Conservation (phyloP, 2,797 vertebrate genomes). For the Dallia pectoralis region DNA sequence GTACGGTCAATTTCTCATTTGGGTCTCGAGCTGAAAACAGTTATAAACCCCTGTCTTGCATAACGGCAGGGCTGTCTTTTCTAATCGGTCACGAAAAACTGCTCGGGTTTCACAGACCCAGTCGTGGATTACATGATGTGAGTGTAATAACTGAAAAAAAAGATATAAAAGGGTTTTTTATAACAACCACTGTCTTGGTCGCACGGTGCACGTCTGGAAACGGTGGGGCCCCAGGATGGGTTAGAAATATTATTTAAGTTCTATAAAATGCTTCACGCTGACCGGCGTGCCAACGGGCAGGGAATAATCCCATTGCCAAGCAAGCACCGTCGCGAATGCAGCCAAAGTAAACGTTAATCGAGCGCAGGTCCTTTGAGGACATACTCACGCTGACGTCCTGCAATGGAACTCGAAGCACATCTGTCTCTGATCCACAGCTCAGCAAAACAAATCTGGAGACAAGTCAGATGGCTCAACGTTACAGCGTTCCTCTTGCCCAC, state of each 20-base stretch:
- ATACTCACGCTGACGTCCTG: constrained; percentile 3
- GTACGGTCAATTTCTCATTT: too few species aligned
- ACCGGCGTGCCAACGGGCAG: not conserved
- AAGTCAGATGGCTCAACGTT: constrained; percentile 61
- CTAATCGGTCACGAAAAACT: too few species aligned
- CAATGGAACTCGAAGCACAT: constrained; percentile 49
- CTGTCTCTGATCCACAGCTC: constrained; percentile 64
- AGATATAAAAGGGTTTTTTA: too few species aligned
- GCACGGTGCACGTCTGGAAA: not conserved
- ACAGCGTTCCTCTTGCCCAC: constrained; percentile 60
- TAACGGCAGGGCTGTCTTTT: too few species aligned
- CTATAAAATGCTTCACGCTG: not conserved
- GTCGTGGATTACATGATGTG: too few species aligned
- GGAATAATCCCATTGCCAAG: not conserved
- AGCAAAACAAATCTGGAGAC: constrained; percentile 51
- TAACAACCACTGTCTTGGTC: too few species aligned
- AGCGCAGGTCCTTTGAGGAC: not conserved
- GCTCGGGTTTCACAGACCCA: too few species aligned
- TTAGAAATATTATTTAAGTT: not conserved
- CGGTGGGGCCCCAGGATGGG: not conserved
- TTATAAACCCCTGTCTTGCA: too few species aligned
- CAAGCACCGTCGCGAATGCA: not conserved
- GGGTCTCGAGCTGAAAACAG: too few species aligned
- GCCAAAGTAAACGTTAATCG: not conserved
- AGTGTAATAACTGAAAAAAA: too few species aligned